Base-by-base conservation (phyloP, 2,888 invertebrate species). In the Brenthis daphne region DNA sequence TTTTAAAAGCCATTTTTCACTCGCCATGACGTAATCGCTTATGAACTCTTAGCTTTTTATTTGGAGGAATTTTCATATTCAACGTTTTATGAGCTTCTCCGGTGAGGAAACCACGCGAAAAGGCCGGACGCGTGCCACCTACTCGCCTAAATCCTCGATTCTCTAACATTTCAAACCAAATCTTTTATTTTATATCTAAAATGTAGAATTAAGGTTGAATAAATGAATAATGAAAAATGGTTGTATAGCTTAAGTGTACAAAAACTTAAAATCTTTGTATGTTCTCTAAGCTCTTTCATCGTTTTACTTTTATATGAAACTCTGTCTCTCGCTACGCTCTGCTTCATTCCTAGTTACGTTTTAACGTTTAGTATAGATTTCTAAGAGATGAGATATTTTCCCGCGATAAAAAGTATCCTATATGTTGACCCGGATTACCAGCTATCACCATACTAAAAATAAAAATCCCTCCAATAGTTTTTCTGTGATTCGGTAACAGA, bases 11-110 rank as follows among this genome's bases (percentile, higher is more conserved):
- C 86, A 89, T 90, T 89, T 88, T 88, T 89, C 89, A 90, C 80
- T 81, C 83, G 84, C 80, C 85, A 85, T 85, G 87, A 88, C 89
- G 84, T 88, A 89, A 89, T 90, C 88, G 89, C 83, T 89, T 88
- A 88, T 85, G 84, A 89, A 87, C 85, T 87, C 84, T 83, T 82
- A 81, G 83, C 85, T 82, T 87, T 88, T 89, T 87, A 87, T 89
- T 89, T 86, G 79, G 82, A 78, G 81, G 76, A 84, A 85, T 82
- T 88, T 88, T 87, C 83, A 85, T 85, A 85, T 86, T 85, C 85
- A 84, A 83, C 86, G 80, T 85, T 81, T 86, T 85, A 85, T 85
- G 79, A 84, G 81, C 82, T 74, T 68, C 74, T 57, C 61, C 55
- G 64, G 63, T 67, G 48, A 61, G 60, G 67, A 65, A 75, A 71